Evolutionary conservation across 2,888 invertebrate genomes (phyloP), one percentile per base, ranked within the genome.

Genomic region (Sisyra terminalis): DNA sequence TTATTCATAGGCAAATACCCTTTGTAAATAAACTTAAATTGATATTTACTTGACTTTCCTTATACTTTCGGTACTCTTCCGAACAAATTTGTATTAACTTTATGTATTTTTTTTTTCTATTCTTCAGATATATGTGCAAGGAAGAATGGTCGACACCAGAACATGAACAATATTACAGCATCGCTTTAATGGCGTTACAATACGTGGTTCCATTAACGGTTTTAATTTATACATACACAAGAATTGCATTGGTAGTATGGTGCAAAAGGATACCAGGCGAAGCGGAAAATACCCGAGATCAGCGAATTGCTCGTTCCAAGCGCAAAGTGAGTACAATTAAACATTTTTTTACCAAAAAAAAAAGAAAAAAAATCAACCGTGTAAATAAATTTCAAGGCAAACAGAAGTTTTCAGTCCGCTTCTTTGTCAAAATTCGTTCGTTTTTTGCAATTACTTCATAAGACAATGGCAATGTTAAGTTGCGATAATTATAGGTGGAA

Each of bases 221-320:
- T 32, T 70, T 92, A 11, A 67, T 88, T 44, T 84, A 82, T 58
- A 88, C 90, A 1, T 92, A 92, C 57, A 77, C 80, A 2, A 74
- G 85, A 50, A 92, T 92, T 46, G 89, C 83, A 0, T 70, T 82
- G 39, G 80, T 83, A 10, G 86, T 92, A 36, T 89, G 89, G 87
- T 86, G 86, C 15, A 82, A 85, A 49, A 68, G 79, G 30, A 80
- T 85, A 6, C 89, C 90, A 0, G 90, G 90, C 0, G 90, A 90
- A 59, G 89, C 89, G 0, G 83, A 88, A 56, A 78, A 81, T 46
- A 75, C 71, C 5, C 66, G 90, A 36, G 90, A 90, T 64, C 76
- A 78, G 49, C 70, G 87, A 38, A 77, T 89, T 65, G 87, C 86
- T 8, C 74, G 78, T 49, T 86, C 88, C 2, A 90, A 90, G 59